Conservation (phyloP, 30 jellyfish, hydroid and myxozoan species). For the Aurelia aurita region DNA sequence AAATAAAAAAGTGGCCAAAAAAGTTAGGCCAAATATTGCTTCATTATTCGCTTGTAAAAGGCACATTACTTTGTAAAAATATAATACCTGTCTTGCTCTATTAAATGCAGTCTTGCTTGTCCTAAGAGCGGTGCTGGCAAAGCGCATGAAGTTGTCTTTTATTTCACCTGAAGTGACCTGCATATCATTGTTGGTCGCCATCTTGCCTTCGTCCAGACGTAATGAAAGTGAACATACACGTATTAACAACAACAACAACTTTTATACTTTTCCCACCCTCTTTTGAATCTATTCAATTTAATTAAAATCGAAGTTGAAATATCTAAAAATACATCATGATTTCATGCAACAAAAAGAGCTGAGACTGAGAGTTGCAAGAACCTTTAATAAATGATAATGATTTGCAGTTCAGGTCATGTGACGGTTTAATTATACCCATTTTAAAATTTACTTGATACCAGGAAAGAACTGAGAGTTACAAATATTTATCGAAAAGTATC, state of each 20-base stretch:
- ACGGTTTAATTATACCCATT: no score
- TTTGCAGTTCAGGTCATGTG: no score
- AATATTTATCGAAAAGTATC: no score
- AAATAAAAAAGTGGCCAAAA: not conserved
- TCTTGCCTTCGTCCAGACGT: constrained; percentile 34
- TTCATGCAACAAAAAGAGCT: no score
- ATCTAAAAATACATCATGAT: no score
- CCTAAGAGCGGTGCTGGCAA: constrained; percentile 87
- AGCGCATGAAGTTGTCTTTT: constrained; percentile 79
- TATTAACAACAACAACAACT: constrained; percentile 4
- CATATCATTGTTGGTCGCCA: constrained; percentile 81
- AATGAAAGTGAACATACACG: not conserved
- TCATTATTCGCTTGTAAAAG: not conserved
- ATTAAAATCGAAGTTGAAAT: no score
- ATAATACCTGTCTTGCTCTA: constrained; percentile 93
- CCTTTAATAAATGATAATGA: no score
- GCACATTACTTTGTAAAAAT: not conserved
- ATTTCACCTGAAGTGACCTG: constrained; percentile 73
- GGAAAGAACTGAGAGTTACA: no score
- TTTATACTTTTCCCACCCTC: not conserved
- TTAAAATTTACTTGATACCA: no score
- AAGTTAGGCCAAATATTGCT: not conserved
- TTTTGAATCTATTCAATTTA: no score
- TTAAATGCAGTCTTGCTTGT: constrained; percentile 89
- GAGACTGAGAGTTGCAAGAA: no score